These are phyloP conservation scores for Nannobrachium achirus DNA, from an alignment of 2,113 vertebrate genomes.

Conservation along the genomic window DNA sequence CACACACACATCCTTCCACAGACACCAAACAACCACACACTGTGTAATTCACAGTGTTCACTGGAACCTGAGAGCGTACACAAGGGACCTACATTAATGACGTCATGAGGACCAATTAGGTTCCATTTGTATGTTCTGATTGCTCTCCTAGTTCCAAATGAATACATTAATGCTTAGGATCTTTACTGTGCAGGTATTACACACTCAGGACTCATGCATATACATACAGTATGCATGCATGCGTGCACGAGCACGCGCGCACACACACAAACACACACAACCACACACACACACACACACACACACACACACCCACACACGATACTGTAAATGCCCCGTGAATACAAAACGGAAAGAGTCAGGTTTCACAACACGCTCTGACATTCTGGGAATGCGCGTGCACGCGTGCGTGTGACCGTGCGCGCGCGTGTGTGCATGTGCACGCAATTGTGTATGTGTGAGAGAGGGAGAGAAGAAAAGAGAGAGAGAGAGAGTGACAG, in stretches of 20 bases:
- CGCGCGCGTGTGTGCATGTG: not conserved
- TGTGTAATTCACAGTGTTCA: too few species aligned
- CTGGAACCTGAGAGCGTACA: too few species aligned
- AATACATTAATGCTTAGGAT: too few species aligned
- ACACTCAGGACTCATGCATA: too few species aligned
- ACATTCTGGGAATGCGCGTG: not conserved
- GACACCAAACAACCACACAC: too few species aligned
- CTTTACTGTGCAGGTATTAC: too few species aligned
- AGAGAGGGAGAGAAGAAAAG: not conserved
- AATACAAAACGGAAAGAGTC: constrained; percentile 37
- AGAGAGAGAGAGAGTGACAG: constrained; percentile 11
- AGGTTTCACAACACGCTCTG: constrained; percentile 29
- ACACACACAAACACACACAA: not conserved
- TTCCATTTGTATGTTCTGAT: too few species aligned
- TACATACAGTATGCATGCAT: not conserved
- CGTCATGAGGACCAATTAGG: too few species aligned
- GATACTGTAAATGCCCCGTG: not conserved
- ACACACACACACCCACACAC: constrained; percentile 15
- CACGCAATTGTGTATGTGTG: not conserved
- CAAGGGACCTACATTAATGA: too few species aligned
- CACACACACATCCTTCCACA: too few species aligned
- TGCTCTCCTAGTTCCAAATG: too few species aligned
- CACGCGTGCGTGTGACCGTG: not conserved
- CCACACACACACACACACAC: constrained; percentile 10
- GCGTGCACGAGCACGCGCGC: not conserved